A percentile compares a stretch with the other conserved stretches of the same genome.
Evolutionary conservation across 2,888 invertebrate genomes (phyloP).

Genomic region (Anarsia innoxiella): DNA sequence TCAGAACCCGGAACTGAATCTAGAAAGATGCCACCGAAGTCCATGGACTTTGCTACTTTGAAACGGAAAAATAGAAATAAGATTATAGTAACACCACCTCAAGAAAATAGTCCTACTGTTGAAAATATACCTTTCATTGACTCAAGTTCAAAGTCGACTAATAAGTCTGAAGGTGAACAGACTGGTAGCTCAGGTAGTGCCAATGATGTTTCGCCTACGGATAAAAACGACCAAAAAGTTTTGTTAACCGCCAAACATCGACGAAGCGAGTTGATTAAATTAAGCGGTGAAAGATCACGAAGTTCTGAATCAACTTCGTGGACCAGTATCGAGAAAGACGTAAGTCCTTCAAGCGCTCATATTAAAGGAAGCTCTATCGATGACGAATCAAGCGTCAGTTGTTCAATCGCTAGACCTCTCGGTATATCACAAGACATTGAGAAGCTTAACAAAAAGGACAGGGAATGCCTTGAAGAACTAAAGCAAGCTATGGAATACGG

Average conservation of each 20-base stretch:
- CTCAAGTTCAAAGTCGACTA: conserved; percentile 51
- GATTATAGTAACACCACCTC: conserved; percentile 77
- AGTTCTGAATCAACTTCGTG: conserved; percentile 88
- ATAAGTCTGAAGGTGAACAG: conserved; percentile 62
- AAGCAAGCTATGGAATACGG: conserved; percentile 76
- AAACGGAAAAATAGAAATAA: conserved; percentile 74
- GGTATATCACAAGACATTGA: conserved; percentile 85
- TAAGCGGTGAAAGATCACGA: conserved; percentile 83
- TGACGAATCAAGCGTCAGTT: conserved; percentile 84
- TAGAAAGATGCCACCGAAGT: conserved; percentile 43
- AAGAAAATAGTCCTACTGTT: conserved; percentile 75
- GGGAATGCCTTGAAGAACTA: conserved; percentile 75
- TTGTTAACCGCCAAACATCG: conserved; percentile 65
- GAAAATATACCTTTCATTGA: conserved; percentile 71
- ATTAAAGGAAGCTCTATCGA: conserved; percentile 80
- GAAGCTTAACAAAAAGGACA: conserved; percentile 78
- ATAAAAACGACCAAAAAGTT: conserved; percentile 47
- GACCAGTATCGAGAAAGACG: conserved; percentile 85
- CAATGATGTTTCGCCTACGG: conserved; percentile 56
- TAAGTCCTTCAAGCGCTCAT: conserved; percentile 76
- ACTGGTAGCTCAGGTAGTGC: conserved; percentile 63
- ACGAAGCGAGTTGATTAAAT: conserved; percentile 75
- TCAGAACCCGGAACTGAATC: conserved; percentile 64
- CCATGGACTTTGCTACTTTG: conserved; percentile 45
- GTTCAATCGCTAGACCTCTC: conserved; percentile 85